A percentile compares a stretch with the other conserved stretches of the same genome.
Evolutionary conservation across 2,113 vertebrate genomes (phyloP).

Genomic region (Cygnus buccinator): DNA sequence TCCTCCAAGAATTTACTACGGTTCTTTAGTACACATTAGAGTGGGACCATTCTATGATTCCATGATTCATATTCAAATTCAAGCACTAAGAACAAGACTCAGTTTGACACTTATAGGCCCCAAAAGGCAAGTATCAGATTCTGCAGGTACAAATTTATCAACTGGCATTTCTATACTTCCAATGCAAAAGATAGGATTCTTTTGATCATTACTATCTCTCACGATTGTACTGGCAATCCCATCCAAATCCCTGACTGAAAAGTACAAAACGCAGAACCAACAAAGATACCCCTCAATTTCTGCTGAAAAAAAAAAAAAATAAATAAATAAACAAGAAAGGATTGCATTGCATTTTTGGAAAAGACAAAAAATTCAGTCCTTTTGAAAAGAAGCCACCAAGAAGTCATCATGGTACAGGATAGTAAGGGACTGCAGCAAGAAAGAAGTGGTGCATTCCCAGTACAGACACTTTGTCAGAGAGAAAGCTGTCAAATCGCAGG

Average conservation of each 20-base stretch:
- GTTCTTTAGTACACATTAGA: background rate
- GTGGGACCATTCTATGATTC: background rate
- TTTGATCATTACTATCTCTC: background rate
- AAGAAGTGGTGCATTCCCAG: accelerated
- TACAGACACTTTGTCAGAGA: background rate
- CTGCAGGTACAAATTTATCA: background rate
- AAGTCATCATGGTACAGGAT: background rate
- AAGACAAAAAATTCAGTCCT: background rate
- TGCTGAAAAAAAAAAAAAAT: background rate
- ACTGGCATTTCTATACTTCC: background rate
- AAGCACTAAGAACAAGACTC: background rate
- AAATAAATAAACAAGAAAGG: background rate
- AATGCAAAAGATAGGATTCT: background rate
- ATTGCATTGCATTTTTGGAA: background rate
- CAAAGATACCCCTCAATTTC: background rate
- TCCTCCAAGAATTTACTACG: background rate
- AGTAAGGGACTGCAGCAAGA: background rate
- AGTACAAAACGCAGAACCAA: background rate
- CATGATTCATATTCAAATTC: background rate
- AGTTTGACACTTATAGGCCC: background rate
- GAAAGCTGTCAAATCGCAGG: background rate
- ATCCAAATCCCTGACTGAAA: background rate
- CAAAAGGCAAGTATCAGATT: background rate
- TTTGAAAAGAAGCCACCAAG: background rate
- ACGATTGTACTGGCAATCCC: background rate